These are phyloP conservation scores for Anseranas semipalmata DNA, from an alignment of 2,113 vertebrate species.

Conservation along the genomic window DNA sequence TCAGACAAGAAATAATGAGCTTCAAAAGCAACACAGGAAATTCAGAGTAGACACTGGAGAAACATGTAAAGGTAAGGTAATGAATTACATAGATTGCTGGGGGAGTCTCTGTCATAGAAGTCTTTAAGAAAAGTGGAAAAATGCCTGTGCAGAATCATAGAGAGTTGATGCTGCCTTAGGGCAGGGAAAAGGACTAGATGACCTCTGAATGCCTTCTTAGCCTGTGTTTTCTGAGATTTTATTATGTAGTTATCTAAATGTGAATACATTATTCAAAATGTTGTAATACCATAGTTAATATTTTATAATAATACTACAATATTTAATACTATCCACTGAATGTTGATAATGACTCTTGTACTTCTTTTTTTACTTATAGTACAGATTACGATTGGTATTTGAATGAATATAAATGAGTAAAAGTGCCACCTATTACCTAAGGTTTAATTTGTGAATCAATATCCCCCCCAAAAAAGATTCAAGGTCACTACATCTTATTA, in stretches of 20 bases:
- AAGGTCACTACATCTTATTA: neutral
- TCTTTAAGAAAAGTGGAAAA: neutral
- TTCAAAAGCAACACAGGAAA: neutral
- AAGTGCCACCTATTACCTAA: neutral
- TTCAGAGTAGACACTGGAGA: neutral
- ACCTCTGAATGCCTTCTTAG: neutral
- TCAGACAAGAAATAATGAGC: neutral
- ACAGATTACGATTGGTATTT: neutral
- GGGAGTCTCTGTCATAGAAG: neutral
- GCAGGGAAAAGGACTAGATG: neutral
- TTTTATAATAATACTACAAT: neutral
- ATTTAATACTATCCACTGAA: neutral
- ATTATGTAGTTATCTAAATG: neutral
- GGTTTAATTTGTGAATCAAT: neutral
- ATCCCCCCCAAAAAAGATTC: neutral
- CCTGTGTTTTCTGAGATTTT: neutral
- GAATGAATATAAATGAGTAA: neutral
- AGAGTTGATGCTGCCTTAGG: neutral
- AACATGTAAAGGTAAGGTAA: neutral
- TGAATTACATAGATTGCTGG: neutral
- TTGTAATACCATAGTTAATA: neutral
- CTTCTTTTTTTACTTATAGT: neutral
- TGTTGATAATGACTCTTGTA: neutral
- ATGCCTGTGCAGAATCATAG: neutral
- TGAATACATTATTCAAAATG: conserved; percentile 13